Conservation (phyloP, 2,797 vertebrate genomes). For the Todus mexicanus region DNA sequence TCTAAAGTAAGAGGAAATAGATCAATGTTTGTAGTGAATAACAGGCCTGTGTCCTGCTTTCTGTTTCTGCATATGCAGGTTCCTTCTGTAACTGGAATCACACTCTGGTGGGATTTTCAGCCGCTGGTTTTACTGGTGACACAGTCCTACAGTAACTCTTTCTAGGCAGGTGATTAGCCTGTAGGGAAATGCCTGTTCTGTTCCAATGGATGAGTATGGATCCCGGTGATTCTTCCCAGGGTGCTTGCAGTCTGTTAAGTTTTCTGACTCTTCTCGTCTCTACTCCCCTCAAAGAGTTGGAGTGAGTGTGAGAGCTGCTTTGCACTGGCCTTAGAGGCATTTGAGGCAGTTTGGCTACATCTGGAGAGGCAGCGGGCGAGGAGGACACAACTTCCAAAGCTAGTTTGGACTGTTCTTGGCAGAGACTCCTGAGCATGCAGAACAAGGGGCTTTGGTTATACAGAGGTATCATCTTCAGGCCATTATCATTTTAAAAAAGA, state of each 20-base stretch:
- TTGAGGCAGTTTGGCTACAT: neutral
- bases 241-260: neutral
- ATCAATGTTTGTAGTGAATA: neutral
- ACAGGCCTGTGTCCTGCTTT: neutral
- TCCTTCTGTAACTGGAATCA: neutral
- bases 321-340: neutral
- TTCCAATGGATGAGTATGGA: neutral
- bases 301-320: neutral
- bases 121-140: neutral
- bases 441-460: neutral
- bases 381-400: neutral
- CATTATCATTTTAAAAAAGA: neutral
- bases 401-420: neutral
- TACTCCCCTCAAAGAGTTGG: neutral
- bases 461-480: neutral
- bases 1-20: neutral
- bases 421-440: neutral
- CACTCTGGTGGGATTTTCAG: neutral
- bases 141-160: neutral
- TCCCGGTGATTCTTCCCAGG: neutral
- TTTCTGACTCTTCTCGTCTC: neutral
- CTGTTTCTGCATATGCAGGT: neutral
- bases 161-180: neutral
- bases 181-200: neutral
- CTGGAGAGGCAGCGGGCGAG: neutral